Percentiles rank a stretch among this genome's conserved stretches.
These are phyloP conservation scores for Schizopygopsis pylzovi DNA, from an alignment of 2,797 vertebrate genomes.

Conservation along the genomic window DNA sequence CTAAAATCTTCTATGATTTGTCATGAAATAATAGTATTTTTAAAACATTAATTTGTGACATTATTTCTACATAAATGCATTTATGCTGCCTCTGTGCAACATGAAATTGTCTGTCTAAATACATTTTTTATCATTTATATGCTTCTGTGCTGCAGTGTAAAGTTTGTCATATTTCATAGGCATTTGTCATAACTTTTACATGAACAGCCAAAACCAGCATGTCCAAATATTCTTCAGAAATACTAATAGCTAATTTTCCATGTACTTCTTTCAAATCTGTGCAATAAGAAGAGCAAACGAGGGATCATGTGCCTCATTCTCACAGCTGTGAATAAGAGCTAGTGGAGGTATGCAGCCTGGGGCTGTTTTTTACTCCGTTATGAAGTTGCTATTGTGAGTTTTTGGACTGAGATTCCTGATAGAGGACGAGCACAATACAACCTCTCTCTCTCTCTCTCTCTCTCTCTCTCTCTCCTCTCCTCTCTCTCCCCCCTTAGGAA, in stretches of 20 bases:
- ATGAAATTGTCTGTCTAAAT: not conserved
- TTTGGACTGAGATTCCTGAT: slow-evolving; percentile 47
- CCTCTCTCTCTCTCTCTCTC: not conserved
- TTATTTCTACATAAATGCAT: not conserved
- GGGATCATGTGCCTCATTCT: slow-evolving; percentile 16
- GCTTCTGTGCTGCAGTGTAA: not conserved
- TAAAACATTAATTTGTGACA: not conserved
- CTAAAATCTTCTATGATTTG: not conserved
- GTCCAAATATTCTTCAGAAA: not conserved
- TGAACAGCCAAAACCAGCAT: not conserved
- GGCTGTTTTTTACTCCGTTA: slow-evolving; percentile 59
- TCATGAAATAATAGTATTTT: not conserved
- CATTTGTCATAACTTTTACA: too few species aligned
- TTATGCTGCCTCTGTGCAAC: too few species aligned
- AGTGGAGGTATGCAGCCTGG: slow-evolving; percentile 56
- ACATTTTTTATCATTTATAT: not conserved
- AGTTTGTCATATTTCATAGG: not conserved
- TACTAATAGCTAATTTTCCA: not conserved
- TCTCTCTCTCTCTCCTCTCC: not conserved
- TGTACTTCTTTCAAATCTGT: not conserved
- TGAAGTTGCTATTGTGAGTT: slow-evolving; percentile 59
- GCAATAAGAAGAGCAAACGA: slow-evolving; percentile 1
- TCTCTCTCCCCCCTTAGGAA: not conserved
- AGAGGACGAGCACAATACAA: slow-evolving; percentile 17
- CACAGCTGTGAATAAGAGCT: slow-evolving; percentile 55